phyloP scores from a whole-genome alignment of 2,113 vertebrate genomes.

The Danionella cerebrum region DNA sequence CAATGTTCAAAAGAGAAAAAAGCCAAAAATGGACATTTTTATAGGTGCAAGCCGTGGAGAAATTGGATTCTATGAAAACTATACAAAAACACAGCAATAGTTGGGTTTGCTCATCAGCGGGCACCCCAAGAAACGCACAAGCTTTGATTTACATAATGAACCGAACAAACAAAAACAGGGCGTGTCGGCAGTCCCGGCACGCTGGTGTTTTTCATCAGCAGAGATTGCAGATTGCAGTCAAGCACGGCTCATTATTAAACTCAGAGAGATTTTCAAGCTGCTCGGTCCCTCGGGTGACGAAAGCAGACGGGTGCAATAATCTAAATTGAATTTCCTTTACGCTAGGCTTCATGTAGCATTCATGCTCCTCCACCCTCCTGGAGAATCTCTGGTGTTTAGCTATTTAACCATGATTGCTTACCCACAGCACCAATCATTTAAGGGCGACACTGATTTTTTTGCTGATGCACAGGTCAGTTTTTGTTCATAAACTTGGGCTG shows the following conservation, averaged over 20 bases:
- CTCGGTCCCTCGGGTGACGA: slow-evolving; percentile 16
- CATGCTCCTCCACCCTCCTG: neutral
- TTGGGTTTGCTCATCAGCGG: too few species aligned
- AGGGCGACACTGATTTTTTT: neutral
- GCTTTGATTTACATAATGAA: neutral
- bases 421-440: neutral
- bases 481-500: too few species aligned
- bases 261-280: neutral
- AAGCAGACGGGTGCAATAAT: slow-evolving; percentile 29
- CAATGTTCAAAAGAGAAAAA: neutral
- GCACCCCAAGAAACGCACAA: too few species aligned
- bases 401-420: slow-evolving; percentile 21
- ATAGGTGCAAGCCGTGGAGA: too few species aligned
- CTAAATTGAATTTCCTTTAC: slow-evolving; percentile 42
- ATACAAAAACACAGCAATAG: too few species aligned
- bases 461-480: neutral
- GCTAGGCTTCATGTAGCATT: slow-evolving; percentile 11
- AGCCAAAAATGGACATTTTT: too few species aligned
- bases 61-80: too few species aligned
- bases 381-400: slow-evolving; percentile 8
- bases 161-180: neutral
- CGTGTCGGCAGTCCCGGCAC: neutral
- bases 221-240: slow-evolving; percentile 19
- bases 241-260: slow-evolving; percentile 26
- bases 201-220: slow-evolving; percentile 13